phyloP scores from a whole-genome alignment of 2,797 vertebrate species.

The Sebastes miniatus region DNA sequence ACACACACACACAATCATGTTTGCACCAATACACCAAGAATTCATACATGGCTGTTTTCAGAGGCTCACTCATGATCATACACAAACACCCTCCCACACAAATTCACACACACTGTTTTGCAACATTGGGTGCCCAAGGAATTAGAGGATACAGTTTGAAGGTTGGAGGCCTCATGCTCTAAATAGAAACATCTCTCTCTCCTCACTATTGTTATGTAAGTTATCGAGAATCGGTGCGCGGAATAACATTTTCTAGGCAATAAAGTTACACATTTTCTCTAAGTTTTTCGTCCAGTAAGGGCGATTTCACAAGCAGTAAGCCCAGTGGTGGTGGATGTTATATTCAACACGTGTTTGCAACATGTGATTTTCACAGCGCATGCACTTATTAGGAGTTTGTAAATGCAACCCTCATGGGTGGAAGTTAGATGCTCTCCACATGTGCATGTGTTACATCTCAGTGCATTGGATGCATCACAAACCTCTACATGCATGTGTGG shows the following conservation, averaged over 20 bases:
- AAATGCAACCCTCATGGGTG: neutral
- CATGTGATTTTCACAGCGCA: constrained; percentile 14
- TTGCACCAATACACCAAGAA: constrained; percentile 30
- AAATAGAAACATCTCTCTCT: constrained; percentile 56
- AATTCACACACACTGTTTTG: constrained; percentile 58
- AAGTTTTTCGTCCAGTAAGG: neutral
- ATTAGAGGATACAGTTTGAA: constrained; percentile 58
- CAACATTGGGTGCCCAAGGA: constrained; percentile 52
- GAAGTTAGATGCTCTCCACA: neutral
- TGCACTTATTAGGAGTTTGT: constrained; percentile 1
- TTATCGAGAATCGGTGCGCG: neutral
- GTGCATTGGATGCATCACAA: neutral
- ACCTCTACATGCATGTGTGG: neutral
- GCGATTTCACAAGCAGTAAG: neutral
- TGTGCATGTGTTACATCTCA: neutral
- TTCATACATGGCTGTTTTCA: constrained; percentile 50
- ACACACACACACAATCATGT: constrained; percentile 1
- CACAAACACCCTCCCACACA: constrained; percentile 63
- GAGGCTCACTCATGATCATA: constrained; percentile 50
- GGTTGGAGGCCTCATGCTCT: constrained; percentile 52
- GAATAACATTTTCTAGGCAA: neutral
- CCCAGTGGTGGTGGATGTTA: neutral
- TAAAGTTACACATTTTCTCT: neutral
- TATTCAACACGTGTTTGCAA: neutral
- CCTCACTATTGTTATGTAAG: constrained; percentile 58